Evolutionary conservation across 1,140 invertebrate species (phyloP).

Genomic region (Atta texana): DNA sequence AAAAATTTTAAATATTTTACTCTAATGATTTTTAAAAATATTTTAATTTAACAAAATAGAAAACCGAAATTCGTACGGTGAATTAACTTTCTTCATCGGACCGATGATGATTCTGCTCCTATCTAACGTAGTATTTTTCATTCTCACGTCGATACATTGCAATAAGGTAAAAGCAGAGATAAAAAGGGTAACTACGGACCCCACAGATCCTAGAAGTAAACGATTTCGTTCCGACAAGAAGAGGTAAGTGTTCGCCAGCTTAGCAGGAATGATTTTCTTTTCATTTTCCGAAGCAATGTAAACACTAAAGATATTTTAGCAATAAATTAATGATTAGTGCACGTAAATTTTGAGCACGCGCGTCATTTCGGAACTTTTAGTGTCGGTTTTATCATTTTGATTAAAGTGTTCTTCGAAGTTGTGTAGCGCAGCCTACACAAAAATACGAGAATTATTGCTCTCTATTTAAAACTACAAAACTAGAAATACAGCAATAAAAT

Average conservation of each 20-base stretch:
- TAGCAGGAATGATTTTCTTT: not conserved
- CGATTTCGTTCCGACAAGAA: conserved; percentile 89
- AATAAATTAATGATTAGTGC: not conserved
- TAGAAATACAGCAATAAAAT: not conserved
- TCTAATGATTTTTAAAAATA: not conserved
- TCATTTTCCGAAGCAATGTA: not conserved
- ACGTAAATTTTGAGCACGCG: not conserved
- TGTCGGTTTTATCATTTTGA: not conserved
- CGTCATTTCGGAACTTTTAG: not conserved
- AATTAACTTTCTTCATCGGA: conserved; percentile 88
- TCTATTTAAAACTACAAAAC: conserved; percentile 26
- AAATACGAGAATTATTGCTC: not conserved
- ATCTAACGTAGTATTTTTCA: conserved; percentile 89
- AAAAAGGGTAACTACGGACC: conserved; percentile 87
- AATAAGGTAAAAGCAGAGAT: conserved; percentile 90
- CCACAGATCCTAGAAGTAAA: conserved; percentile 83
- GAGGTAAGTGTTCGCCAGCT: conserved; percentile 85
- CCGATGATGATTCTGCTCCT: conserved; percentile 88
- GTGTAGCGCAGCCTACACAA: not conserved
- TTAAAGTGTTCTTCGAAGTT: not conserved
- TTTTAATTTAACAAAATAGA: conserved; percentile 51
- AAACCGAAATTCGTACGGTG: conserved; percentile 47
- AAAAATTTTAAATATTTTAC: not conserved
- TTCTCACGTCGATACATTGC: conserved; percentile 89
- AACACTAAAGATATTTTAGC: not conserved